These are phyloP conservation scores for Toxostoma redivivum DNA, from an alignment of 2,113 vertebrate species.

Conservation along the genomic window DNA sequence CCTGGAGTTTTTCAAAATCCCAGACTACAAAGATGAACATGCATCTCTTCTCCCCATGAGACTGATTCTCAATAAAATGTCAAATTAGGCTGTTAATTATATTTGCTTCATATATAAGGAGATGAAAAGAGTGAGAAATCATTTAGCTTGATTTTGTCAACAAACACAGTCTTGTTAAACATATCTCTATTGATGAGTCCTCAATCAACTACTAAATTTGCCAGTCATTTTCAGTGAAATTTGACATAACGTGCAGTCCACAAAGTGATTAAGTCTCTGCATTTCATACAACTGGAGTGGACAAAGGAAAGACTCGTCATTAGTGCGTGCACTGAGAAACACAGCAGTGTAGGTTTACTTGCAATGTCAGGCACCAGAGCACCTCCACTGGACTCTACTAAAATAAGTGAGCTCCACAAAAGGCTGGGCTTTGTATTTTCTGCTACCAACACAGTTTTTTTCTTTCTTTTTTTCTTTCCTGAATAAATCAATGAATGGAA, in stretches of 20 bases:
- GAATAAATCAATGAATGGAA: not conserved
- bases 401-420: not conserved
- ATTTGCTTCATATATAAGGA: not conserved
- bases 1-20: not conserved
- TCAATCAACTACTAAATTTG: not conserved
- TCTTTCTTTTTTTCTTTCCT: too few relatives aligned
- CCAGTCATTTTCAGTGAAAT: not conserved
- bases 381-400: not conserved
- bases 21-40: not conserved
- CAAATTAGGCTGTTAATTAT: conserved; percentile 17
- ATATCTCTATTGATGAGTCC: not conserved
- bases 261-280: not conserved
- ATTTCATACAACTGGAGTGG: not conserved
- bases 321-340: not conserved
- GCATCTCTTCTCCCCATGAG: not conserved
- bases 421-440: not conserved
- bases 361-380: not conserved
- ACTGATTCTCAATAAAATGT: not conserved
- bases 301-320: not conserved
- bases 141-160: conserved; percentile 30
- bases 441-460: not conserved
- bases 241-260: not conserved
- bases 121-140: not conserved
- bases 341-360: not conserved
- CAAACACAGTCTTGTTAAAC: not conserved